Evolutionary conservation across 2,113 vertebrate species (phyloP).

Genomic region (Tachysurus fulvidraco): DNA sequence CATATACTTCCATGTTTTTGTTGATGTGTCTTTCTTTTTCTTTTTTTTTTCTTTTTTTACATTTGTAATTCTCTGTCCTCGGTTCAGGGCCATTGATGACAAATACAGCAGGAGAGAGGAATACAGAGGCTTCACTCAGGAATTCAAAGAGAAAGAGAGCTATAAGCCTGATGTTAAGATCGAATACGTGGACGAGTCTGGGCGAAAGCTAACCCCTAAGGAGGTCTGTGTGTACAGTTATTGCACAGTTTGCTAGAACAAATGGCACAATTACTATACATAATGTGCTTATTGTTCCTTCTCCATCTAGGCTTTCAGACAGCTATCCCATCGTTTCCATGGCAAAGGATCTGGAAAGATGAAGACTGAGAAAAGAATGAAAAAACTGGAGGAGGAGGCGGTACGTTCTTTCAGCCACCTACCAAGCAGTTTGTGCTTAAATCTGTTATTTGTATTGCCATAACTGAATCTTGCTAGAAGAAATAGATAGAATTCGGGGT

Average conservation of each 20-base stretch:
- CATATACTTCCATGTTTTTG: not conserved
- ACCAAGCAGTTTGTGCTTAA: not conserved
- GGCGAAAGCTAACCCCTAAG: conserved; percentile 85
- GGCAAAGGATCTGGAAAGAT: conserved; percentile 93
- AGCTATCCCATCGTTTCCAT: conserved; percentile 89
- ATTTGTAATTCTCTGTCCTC: not conserved
- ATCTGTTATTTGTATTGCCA: not conserved
- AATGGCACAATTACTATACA: not conserved
- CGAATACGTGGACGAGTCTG: conserved; percentile 90
- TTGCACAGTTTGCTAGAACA: not conserved
- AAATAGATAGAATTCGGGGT: not conserved
- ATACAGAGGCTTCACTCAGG: conserved; percentile 89
- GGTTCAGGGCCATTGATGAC: conserved; percentile 83
- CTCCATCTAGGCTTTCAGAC: conserved; percentile 80
- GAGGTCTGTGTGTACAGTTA: conserved; percentile 66
- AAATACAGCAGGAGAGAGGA: conserved; percentile 90
- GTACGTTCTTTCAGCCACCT: conserved; percentile 61
- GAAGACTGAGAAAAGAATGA: conserved; percentile 91
- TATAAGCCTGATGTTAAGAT: conserved; percentile 89
- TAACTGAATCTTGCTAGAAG: not conserved
- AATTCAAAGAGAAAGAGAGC: conserved; percentile 90
- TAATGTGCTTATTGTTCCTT: conserved; percentile 5
- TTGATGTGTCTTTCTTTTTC: not conserved
- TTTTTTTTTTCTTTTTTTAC: not conserved
- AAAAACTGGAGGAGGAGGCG: conserved; percentile 89